These are phyloP conservation scores for Cossypha niveicapilla DNA, from an alignment of 2,797 vertebrate genomes.

Conservation along the genomic window DNA sequence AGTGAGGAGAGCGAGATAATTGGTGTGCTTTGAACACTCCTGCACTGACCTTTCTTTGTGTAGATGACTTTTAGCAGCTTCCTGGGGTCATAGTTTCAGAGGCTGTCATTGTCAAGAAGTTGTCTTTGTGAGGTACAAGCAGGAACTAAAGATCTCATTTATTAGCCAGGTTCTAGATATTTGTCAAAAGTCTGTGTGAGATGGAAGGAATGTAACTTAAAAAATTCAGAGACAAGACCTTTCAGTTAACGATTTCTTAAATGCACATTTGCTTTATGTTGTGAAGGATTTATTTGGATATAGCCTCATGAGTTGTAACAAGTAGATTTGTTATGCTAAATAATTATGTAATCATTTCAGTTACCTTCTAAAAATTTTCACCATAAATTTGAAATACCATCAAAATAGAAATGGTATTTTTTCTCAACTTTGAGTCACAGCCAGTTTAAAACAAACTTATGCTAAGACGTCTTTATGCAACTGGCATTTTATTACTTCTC, in stretches of 20 bases:
- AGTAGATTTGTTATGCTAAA: not conserved
- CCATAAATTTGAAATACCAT: not conserved
- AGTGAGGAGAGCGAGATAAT: not conserved
- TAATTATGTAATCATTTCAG: not conserved
- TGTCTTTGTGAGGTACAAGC: not conserved
- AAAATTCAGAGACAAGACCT: not conserved
- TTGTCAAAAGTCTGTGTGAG: not conserved
- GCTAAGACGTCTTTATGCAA: not conserved
- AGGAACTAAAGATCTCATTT: not conserved
- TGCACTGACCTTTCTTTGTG: not conserved
- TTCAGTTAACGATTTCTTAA: not conserved
- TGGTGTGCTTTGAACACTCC: not conserved
- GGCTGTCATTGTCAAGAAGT: not conserved
- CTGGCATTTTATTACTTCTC: not conserved
- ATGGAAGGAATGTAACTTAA: not conserved
- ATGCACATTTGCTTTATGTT: not conserved
- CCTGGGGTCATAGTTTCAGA: not conserved
- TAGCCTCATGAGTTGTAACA: not conserved
- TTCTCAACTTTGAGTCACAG: not conserved
- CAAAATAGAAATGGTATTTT: not conserved
- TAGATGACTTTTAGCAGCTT: not conserved
- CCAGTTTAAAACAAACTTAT: not conserved
- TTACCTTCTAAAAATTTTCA: not conserved
- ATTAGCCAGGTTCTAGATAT: not conserved
- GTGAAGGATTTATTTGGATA: not conserved